Conservation (phyloP, 2,888 invertebrate species). For the Drosophila yooni region DNA sequence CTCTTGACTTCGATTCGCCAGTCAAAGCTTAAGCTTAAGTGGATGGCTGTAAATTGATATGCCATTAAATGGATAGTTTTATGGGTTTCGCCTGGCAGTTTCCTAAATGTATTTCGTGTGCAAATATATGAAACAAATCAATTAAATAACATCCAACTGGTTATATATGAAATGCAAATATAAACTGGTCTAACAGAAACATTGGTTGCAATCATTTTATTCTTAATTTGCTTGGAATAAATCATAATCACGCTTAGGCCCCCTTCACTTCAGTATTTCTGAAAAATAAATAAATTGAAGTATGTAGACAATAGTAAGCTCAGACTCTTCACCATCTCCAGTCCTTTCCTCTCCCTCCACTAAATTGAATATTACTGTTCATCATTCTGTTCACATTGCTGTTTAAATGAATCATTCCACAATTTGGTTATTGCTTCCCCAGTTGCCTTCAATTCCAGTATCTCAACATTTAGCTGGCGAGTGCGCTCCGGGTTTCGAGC, state of each 20-base stretch:
- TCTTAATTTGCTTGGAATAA: background rate
- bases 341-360: background rate
- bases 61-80: slow-evolving; percentile 61
- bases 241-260: rapidly evolving
- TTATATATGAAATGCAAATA: background rate
- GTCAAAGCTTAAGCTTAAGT: slow-evolving; percentile 72
- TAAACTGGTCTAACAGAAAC: background rate
- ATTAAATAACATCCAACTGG: background rate
- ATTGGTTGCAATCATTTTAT: background rate
- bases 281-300: background rate
- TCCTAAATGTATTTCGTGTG: background rate
- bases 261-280: background rate
- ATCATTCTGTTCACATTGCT: background rate
- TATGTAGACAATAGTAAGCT: background rate
- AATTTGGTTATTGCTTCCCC: slow-evolving; percentile 2
- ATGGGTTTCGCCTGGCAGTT: slow-evolving; percentile 12
- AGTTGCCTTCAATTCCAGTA: slow-evolving; percentile 34
- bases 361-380: background rate
- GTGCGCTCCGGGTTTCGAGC: slow-evolving; percentile 33
- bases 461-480: slow-evolving; percentile 30
- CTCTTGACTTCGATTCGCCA: slow-evolving; percentile 69
- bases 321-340: background rate
- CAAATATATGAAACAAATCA: background rate
- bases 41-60: slow-evolving; percentile 48
- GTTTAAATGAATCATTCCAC: background rate